phyloP scores from a whole-genome alignment of 2,797 vertebrate genomes.

The Masticophis lateralis region DNA sequence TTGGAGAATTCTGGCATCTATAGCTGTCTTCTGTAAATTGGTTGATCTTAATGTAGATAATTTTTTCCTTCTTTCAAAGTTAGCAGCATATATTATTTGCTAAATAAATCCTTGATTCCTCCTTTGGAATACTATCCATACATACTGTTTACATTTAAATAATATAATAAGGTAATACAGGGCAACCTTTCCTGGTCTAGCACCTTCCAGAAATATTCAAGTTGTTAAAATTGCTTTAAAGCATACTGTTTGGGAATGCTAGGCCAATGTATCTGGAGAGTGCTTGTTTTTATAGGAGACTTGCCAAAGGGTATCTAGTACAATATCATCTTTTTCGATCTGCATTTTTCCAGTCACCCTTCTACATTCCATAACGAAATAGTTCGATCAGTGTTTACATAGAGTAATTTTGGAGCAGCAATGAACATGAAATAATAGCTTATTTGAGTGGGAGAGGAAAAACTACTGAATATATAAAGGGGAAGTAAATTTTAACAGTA shows the following conservation, averaged over 20 bases:
- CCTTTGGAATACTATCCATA: slow-evolving; percentile 39
- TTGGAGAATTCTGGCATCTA: slow-evolving; percentile 49
- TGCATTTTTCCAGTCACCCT: background rate
- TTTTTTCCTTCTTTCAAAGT: slow-evolving; percentile 21
- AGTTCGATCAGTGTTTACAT: background rate
- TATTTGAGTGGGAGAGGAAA: background rate
- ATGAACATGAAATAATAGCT: slow-evolving; percentile 14
- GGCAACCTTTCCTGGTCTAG: background rate
- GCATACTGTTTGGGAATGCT: background rate
- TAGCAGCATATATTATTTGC: slow-evolving; percentile 1
- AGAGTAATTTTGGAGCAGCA: slow-evolving; percentile 46
- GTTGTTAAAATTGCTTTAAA: background rate
- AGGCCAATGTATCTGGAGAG: background rate
- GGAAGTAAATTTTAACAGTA: background rate
- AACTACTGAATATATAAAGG: slow-evolving; percentile 30
- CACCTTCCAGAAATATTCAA: background rate
- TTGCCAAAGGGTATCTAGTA: background rate
- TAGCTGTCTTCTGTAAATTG: slow-evolving; percentile 36
- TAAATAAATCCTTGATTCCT: slow-evolving; percentile 26
- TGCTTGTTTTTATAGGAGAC: background rate
- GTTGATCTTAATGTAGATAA: slow-evolving; percentile 29
- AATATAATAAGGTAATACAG: background rate
- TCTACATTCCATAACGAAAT: background rate
- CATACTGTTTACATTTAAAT: background rate
- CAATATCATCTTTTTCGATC: background rate